phyloP scores from a whole-genome alignment of 1,140 invertebrate species.

The Euura lappo region DNA sequence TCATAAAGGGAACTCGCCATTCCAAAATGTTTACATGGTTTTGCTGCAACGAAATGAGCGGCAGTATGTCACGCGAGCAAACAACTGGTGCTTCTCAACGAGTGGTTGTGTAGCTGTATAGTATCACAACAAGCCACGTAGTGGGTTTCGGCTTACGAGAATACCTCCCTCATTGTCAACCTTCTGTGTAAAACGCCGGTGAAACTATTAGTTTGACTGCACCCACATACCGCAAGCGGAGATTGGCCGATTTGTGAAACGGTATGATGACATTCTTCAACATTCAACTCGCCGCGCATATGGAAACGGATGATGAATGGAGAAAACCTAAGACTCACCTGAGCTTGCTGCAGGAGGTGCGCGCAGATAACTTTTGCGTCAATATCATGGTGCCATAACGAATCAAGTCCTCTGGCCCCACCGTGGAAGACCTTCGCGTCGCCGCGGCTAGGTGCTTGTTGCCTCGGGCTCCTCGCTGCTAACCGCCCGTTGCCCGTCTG shows the following conservation, averaged over 20 bases:
- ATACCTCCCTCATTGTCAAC: not conserved
- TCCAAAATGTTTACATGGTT: not conserved
- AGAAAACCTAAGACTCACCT: not conserved
- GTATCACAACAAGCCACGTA: not conserved
- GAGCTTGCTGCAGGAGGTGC: not conserved
- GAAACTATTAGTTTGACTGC: not conserved
- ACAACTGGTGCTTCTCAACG: not conserved
- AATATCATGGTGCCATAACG: slow-evolving; percentile 3
- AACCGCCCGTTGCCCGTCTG: not conserved
- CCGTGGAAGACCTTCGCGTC: not conserved
- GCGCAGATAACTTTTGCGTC: not conserved
- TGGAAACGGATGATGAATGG: not conserved
- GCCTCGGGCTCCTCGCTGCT: slow-evolving; percentile 1
- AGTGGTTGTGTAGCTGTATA: not conserved
- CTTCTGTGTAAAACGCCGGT: not conserved
- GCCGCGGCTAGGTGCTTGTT: not conserved
- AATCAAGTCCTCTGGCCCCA: not conserved
- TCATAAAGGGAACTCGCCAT: slow-evolving; percentile 1
- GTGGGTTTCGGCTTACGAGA: not conserved
- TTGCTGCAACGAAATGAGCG: too few relatives aligned
- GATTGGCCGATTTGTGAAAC: not conserved
- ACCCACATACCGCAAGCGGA: not conserved
- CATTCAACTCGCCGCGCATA: not conserved
- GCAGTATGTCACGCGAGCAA: not conserved
- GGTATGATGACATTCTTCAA: not conserved